Percentiles rank a stretch among this genome's conserved stretches.
phyloP scores from a whole-genome alignment of 2,797 vertebrate genomes.

The Synanceia verrucosa region DNA sequence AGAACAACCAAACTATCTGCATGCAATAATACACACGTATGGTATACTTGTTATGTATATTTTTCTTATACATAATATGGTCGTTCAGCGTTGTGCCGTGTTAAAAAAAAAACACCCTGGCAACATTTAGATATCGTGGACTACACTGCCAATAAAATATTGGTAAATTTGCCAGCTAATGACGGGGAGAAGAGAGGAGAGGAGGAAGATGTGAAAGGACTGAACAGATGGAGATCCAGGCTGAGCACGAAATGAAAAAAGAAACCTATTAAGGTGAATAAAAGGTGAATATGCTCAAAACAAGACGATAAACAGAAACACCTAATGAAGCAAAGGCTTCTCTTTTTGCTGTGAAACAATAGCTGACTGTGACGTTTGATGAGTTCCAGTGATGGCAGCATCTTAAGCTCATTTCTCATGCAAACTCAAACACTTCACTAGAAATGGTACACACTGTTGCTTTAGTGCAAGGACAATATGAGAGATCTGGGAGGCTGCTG shows the following conservation, averaged over 20 bases:
- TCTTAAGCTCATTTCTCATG: too few species aligned
- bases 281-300: background rate
- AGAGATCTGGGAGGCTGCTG: too few species aligned
- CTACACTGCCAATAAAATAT: constrained; percentile 5
- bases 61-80: too few species aligned
- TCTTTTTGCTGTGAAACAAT: background rate
- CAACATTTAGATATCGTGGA: background rate
- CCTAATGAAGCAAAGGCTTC: background rate
- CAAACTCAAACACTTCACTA: too few species aligned
- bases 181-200: constrained; percentile 11
- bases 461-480: too few species aligned
- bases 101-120: constrained; percentile 20
- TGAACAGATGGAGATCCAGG: constrained; percentile 46
- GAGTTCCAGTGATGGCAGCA: too few species aligned
- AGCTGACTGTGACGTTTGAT: too few species aligned
- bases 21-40: too few species aligned
- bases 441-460: too few species aligned
- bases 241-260: background rate
- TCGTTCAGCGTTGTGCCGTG: background rate
- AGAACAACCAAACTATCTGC: too few species aligned
- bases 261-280: background rate
- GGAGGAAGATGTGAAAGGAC: constrained; percentile 19
- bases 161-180: constrained; percentile 20
- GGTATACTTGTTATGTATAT: too few species aligned
- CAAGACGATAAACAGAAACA: background rate